Conservation (phyloP, 2,888 invertebrate species). For the Oegoconia quadripuncta region DNA sequence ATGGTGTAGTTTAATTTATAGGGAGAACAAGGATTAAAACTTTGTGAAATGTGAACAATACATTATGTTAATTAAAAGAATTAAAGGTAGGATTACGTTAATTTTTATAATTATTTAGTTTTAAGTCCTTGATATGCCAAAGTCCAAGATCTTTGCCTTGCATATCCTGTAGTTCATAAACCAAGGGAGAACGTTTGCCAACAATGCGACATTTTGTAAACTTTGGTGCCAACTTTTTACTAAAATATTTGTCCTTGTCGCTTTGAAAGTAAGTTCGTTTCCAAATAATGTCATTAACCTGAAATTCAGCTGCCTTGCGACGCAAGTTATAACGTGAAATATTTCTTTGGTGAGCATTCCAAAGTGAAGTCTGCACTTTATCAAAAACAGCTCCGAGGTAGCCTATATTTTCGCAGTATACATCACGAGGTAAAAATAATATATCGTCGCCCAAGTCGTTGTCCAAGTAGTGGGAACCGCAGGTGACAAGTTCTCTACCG, state of each 20-base stretch:
- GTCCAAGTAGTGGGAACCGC: conserved; percentile 13
- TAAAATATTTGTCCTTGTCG: conserved; percentile 22
- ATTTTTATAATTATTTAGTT: no score
- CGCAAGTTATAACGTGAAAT: conserved; percentile 13
- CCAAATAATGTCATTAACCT: conserved; percentile 19
- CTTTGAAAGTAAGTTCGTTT: conserved; percentile 19
- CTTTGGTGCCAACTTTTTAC: conserved; percentile 25
- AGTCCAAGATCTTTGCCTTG: no score
- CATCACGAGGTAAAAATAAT: conserved; percentile 10
- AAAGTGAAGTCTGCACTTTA: conserved; percentile 5
- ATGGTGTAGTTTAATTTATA: no score
- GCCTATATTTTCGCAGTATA: conserved; percentile 12
- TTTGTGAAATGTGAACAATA: no score
- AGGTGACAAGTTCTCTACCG: conserved; percentile 12
- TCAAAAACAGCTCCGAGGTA: conserved; percentile 1
- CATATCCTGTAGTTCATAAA: no score
- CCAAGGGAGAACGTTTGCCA: no score
- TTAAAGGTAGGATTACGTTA: no score
- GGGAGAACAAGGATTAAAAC: no score
- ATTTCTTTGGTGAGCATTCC: conserved; percentile 5
- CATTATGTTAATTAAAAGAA: no score
- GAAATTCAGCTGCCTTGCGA: conserved; percentile 17
- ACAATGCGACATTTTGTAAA: no score
- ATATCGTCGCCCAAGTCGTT: background rate
- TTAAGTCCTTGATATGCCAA: no score